These are phyloP conservation scores for Diabrotica balteata DNA, from an alignment of 2,888 invertebrate genomes.

Conservation along the genomic window DNA sequence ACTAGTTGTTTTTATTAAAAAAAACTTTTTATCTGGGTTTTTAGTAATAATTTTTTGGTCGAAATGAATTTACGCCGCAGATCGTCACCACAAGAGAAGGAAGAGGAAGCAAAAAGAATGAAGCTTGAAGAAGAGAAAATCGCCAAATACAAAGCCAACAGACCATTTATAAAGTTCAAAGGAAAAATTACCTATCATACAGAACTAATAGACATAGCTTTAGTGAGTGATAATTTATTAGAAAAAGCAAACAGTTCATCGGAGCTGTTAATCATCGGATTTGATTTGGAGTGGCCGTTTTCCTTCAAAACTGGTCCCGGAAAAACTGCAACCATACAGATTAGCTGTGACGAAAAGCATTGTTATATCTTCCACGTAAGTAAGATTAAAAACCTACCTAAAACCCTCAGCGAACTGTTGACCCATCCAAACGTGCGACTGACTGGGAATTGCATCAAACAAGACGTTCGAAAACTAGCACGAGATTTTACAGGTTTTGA, in stretches of 20 bases:
- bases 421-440: slow-evolving; percentile 66
- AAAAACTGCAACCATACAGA: slow-evolving; percentile 69
- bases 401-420: slow-evolving; percentile 63
- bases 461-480: slow-evolving; percentile 70
- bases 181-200: slow-evolving; percentile 56
- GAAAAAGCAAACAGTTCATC: slow-evolving; percentile 51
- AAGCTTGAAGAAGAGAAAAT: slow-evolving; percentile 30
- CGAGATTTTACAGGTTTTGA: slow-evolving; percentile 68
- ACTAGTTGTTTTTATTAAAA: too few species aligned
- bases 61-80: not conserved
- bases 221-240: slow-evolving; percentile 60
- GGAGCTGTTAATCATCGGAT: slow-evolving; percentile 65
- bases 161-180: slow-evolving; percentile 48
- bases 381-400: slow-evolving; percentile 65
- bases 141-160: slow-evolving; percentile 54
- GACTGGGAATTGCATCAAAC: slow-evolving; percentile 71
- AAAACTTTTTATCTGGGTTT: too few species aligned
- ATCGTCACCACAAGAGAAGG: slow-evolving; percentile 30
- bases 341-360: slow-evolving; percentile 65
- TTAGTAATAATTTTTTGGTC: not conserved
- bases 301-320: slow-evolving; percentile 67
- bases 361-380: slow-evolving; percentile 69
- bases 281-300: slow-evolving; percentile 75
- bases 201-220: slow-evolving; percentile 60
- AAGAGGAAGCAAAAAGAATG: slow-evolving; percentile 27